Evolutionary conservation across 2,797 vertebrate genomes (phyloP), one percentile per base, ranked within the genome.

Genomic region (Oreochromis mossambicus): DNA sequence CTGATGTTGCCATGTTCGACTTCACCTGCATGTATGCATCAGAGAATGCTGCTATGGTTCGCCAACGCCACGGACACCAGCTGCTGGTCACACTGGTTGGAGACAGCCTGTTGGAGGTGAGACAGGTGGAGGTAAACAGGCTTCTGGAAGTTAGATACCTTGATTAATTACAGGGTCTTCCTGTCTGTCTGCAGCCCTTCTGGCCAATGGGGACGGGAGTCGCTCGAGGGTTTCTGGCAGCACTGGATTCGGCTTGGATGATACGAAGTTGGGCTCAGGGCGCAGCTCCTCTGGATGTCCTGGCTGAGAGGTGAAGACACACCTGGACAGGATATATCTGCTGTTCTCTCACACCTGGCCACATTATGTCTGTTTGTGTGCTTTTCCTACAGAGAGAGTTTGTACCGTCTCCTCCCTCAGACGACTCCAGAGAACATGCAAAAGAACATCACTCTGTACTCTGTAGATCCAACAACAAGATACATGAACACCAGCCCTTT

Each of bases 141-240:
- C 38, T 46, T 21, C 14, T 32, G 41, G 36, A 24, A 43, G 24
- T 58, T 21, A 79, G 10, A 13, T 8, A 56, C 10, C 21, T 48
- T 19, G 6, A 43, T 54, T 34, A 56, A 75, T n/a, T 32, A 50
- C 21, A 43, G 15, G 13, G 12, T 79, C 26, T 7, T 32, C 46
- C 34, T 61, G 24, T 84, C 36, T 73, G 36, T 52, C 77, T 29
- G 26, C 90, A 97, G 98, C 98, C 98, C 0, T 99, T 99, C 92
- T 99, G 98, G 98, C 98, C 98, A 0, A 99, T 99, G 97, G 98
- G 98, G 85, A 99, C 98, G 29, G 98, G 98, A 56, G 97, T 99
- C 51, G 98, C 98, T 38, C 97, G 98, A 6, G 98, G 98, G 24
- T 99, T 99, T 91, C 95, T 99, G 70, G 98, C 98, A 51, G 98